Base-by-base conservation (phyloP, 2,797 vertebrate genomes). In the Prunella strophiata region DNA sequence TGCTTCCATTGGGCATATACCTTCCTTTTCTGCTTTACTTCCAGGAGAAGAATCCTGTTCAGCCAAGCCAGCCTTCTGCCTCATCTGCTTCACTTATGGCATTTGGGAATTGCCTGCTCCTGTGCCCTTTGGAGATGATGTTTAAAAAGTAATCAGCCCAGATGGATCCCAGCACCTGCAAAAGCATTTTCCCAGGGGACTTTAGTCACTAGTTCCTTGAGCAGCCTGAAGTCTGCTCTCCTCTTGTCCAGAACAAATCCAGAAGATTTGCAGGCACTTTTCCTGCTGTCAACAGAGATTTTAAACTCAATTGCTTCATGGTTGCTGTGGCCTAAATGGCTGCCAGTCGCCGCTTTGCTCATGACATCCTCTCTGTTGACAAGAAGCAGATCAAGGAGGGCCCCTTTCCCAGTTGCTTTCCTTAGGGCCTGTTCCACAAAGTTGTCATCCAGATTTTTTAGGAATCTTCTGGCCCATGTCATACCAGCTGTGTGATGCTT, bases 341-440 rank as follows among this genome's bases (percentile, higher is more conserved):
- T 0, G 0, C 42, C 30, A 62, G 1, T 26, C 1, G 0, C 7
- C 26, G 16, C 65, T 36, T 62, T 16, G 8, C 26, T 78, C 30
- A 19, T 62, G 57, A 27, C 15, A 32, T 42, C 30, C 21, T 48
- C 25, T 70, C 30, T 62, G 21, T 27, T 77, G 48, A 42, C 25
- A 48, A 71, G 34, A 10, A 55, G 26, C 30, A 78, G 50, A 27
- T 50, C 42, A 55, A 57, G 36, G 30, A 55, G 18, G 21, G 15
- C 36, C 36, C 50, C 50, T 32, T 57, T 71, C 10, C 1, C 17
- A 43, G 10, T 1, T 50, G 32, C 26, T 58, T 48, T 71, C 18
- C 26, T 48, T 48, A 78, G 21, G 34, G 17, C 26, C 21, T 42
- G 15, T 42, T 71, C 30, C 26, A 19, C 62, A 43, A 63, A 78